Base-by-base conservation (phyloP, 2,113 vertebrate species). In the Python bivittatus region DNA sequence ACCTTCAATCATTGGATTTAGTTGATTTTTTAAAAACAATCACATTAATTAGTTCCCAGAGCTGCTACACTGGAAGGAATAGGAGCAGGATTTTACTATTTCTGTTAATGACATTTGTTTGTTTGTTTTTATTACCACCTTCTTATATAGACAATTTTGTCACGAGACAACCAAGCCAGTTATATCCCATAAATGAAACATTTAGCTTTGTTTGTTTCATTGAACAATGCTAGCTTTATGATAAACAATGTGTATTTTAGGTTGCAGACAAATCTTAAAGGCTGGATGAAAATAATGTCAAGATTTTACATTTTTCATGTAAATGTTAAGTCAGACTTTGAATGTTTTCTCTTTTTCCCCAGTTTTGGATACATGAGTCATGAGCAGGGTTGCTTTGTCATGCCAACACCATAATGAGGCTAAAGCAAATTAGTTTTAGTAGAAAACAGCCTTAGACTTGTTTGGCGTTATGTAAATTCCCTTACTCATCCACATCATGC, bases 241-340 rank as follows among this genome's bases (percentile, higher is more conserved):
- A 96, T 95, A 92, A 95, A 68, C 86, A 90, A 29, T 1, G 25
- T 23, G 79, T 42, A 22, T 53, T 91, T 94, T 93, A 89, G 94
- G 22, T 22, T 0, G 0, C 84, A 23, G 42, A 93, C 84, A 96
- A 96, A 92, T 94, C 42, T 0, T 72, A 64, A 86, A 23, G 17
- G 29, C 89, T 91, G 60, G 87, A 93, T 94, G 93, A 97, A 95
- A 13, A 22, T 33, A 96, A 97, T 96, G 96, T 94, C 94, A 90
- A 91, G 90, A 95, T 87, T 64, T 94, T 64, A 92, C 83, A 60
- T 96, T 97, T 96, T 94, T 38, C 95, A 54, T 89, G 83, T 96
- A 94, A 95, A 95, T 95, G 38, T 96, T 92, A 95, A 92, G 84
- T 96, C 94, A 91, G 61, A 25, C 17, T 6, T 0, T 42, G 2